phyloP scores from a whole-genome alignment of 2,797 vertebrate genomes.

The Tokudaia muenninki region DNA sequence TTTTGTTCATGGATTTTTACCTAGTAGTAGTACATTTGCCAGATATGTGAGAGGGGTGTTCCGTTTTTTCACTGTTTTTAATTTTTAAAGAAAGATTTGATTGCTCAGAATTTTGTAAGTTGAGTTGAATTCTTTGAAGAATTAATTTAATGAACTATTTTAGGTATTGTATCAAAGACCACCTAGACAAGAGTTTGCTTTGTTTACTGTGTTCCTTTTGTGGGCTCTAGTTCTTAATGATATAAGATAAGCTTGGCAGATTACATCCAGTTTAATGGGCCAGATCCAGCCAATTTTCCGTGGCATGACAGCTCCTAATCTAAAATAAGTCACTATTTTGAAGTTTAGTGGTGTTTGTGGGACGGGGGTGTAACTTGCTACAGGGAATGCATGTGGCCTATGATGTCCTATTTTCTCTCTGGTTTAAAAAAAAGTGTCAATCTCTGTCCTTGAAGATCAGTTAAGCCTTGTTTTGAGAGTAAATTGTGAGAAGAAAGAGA shows the following conservation, averaged over 20 bases:
- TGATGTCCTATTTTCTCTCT: neutral
- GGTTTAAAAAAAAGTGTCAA: neutral
- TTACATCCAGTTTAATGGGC: neutral
- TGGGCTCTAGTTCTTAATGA: conserved; percentile 12
- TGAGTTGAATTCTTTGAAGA: conserved; percentile 20
- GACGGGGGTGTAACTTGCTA: neutral
- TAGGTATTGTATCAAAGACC: conserved; percentile 27
- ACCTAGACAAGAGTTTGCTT: neutral
- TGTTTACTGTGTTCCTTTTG: neutral
- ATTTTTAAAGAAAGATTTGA: neutral
- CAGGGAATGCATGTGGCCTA: neutral
- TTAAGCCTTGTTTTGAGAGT: conserved; percentile 32
- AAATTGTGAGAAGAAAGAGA: neutral
- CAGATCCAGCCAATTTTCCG: neutral
- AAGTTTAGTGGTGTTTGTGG: neutral
- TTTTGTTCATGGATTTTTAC: conserved; percentile 20
- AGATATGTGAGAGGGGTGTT: neutral
- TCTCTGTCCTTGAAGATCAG: neutral
- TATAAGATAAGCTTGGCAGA: neutral
- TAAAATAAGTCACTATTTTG: conserved; percentile 21
- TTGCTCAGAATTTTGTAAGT: conserved; percentile 29
- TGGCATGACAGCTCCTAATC: neutral
- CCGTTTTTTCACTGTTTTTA: neutral
- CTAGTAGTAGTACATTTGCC: neutral
- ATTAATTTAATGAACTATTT: conserved; percentile 22